Evolutionary conservation across 2,888 invertebrate species (phyloP), one percentile per base, ranked within the genome.

Genomic region (Ornithoptera alexandrae): DNA sequence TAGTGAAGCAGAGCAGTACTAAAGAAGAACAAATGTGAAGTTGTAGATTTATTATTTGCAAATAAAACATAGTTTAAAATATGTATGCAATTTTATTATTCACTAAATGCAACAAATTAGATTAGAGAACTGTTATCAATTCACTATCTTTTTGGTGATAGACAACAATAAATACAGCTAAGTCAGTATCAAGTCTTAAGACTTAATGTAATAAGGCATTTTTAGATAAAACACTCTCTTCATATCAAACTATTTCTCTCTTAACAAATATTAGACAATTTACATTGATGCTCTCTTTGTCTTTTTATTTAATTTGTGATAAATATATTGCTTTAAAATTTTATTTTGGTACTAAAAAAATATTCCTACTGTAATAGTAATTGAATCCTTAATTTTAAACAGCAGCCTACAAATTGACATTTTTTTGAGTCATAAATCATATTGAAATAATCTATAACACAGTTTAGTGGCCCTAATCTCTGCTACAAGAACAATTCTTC

Each of bases 21-120:
- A 24, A 75, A 30, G 68, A 79, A 72, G 73, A 74, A 73, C 72
- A 66, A 57, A 74, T 70, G 57, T 65, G 68, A 59, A 53, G n/a
- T 58, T 42, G n/a, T 63, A 15, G 73, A 60, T 15, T 65, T 46
- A 69, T 59, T 69, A 63, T 24, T 64, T 58, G 42, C 70, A 73
- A 82, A 76, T 80, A 79, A 84, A 85, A 82, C 73, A 80, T 76
- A 69, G 71, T 71, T 78, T 81, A 89, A 92, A 91, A 91, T 92
- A 92, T 84, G 91, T 92, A 92, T 92, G 92, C 90, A 92, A 91
- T 90, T 92, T 91, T 89, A 90, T 90, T 91, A 87, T 83, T 90
- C 88, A 88, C 92, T 92, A 92, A 92, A 92, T 92, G 92, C 92
- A 92, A 92, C 92, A 91, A 89, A 91, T 90, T 88, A 91, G 85